Evolutionary conservation across 2,888 invertebrate species (phyloP).

Genomic region (Cheilosia vulpina): DNA sequence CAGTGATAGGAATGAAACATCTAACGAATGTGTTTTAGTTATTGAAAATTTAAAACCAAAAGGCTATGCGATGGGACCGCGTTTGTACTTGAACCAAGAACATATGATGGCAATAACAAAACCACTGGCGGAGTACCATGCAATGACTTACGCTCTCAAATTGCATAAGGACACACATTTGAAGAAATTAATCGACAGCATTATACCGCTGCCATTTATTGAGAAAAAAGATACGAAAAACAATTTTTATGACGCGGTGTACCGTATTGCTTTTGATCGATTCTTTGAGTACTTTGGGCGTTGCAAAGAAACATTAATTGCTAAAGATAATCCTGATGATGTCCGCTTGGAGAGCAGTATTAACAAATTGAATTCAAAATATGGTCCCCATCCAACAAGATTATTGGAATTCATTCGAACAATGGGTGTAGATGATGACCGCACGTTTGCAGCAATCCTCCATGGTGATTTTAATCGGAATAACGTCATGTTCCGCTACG

Average conservation of each 20-base stretch:
- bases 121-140: conserved; percentile 80
- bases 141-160: conserved; percentile 79
- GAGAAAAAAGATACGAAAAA: conserved; percentile 69
- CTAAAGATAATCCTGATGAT: conserved; percentile 63
- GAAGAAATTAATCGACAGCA: conserved; percentile 77
- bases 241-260: conserved; percentile 79
- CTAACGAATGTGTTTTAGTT: conserved; percentile 79
- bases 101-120: conserved; percentile 80
- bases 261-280: conserved; percentile 80
- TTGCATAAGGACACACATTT: conserved; percentile 78
- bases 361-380: conserved; percentile 77
- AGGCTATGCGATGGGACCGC: conserved; percentile 81
- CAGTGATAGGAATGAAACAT: conserved; percentile 47
- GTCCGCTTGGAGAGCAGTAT: conserved; percentile 76
- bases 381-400: conserved; percentile 78
- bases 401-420: conserved; percentile 80
- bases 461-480: conserved; percentile 83
- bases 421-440: conserved; percentile 76
- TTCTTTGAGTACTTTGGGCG: conserved; percentile 81
- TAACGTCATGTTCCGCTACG: conserved; percentile 82
- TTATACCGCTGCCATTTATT: conserved; percentile 79
- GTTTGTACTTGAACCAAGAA: conserved; percentile 78
- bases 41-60: conserved; percentile 79
- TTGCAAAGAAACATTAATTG: conserved; percentile 48
- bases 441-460: conserved; percentile 79